Percentiles rank a stretch among this genome's conserved stretches.
These are phyloP conservation scores for Stigmatopora nigra DNA, from an alignment of 2,113 vertebrate genomes.

Conservation along the genomic window DNA sequence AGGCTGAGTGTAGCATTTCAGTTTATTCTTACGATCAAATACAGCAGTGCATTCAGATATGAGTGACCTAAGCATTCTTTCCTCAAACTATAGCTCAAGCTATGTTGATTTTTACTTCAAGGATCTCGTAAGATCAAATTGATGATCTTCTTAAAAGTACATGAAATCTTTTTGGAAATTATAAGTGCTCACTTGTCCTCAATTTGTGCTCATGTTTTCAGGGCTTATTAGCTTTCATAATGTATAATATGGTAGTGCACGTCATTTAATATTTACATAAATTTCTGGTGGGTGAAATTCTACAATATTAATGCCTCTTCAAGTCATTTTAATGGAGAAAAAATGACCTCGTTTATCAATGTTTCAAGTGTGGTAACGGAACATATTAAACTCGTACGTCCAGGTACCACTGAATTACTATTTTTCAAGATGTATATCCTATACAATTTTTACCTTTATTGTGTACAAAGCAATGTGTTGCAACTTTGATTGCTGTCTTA, in stretches of 20 bases:
- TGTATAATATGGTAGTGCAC: not conserved
- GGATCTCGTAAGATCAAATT: not conserved
- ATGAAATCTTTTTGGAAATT: too few relatives aligned
- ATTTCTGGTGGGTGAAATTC: not conserved
- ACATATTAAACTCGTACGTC: not conserved
- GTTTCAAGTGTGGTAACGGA: not conserved
- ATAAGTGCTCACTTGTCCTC: too few relatives aligned
- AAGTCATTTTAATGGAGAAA: not conserved
- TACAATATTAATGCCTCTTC: not conserved
- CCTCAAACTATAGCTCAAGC: not conserved
- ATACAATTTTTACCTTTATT: not conserved
- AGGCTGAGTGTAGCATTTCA: not conserved
- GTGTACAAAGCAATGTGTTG: constrained; percentile 5
- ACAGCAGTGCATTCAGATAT: not conserved
- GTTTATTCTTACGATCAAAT: not conserved
- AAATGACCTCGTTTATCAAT: not conserved
- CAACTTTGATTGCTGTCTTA: not conserved
- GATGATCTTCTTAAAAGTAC: too few relatives aligned
- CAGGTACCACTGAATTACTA: not conserved
- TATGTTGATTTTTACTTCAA: not conserved
- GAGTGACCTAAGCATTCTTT: not conserved
- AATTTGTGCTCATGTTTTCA: too few relatives aligned
- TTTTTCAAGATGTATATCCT: not conserved
- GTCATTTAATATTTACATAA: not conserved
- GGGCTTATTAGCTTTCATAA: not conserved